Base-by-base conservation (phyloP, 37 sponge, comb jelly and placozoan genomes). In the Amphimedon queenslandica region DNA sequence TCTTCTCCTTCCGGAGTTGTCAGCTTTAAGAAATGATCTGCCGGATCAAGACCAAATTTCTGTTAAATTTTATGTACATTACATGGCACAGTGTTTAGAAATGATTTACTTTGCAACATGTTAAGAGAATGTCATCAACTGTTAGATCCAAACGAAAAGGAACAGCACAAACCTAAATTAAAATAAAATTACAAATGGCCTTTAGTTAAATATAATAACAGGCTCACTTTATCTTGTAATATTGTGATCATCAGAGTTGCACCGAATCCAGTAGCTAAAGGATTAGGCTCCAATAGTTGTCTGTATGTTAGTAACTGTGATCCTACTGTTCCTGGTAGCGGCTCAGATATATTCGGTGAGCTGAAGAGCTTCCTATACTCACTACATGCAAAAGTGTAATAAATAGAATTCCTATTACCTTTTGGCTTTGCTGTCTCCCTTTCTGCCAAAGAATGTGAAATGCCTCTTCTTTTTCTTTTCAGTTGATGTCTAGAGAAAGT, bases 1-100 rank as follows among this genome's bases (percentile, higher is more conserved):
- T n/a, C n/a, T 47, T 47, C 53, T 47, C 53, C 8, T 8, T 47
- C 53, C 53, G 13, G 53, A 47, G 53, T 18, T 47, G 53, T 65
- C 4, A 80, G 39, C 37, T 53, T 60, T 8, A 77, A 40, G 66
- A 77, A 87, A 58, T 87, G 82, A 33, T 87, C 88, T 4, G 36
- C 72, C 23, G 69, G 51, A 31, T 82, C 72, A 27, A 82, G 11
- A 21, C 72, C 23, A 24, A 11, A 16, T 70, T 76, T 70, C 83
- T 82, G 58, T 31, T 58, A 6, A 23, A 47, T 60, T 6, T 25
- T 25, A n/a, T 60, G 61, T n/a, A 6, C 21, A 60, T 25, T 11
- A 60, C 5, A n/a, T 25, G 5, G 61, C 8, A 6, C 8, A 6
- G 27, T 25, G 8, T 25, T 25, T 13, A 60, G 61, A 60, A n/a